Conservation (phyloP, 2,888 invertebrate species). For the Adelognathus sp. region DNA sequence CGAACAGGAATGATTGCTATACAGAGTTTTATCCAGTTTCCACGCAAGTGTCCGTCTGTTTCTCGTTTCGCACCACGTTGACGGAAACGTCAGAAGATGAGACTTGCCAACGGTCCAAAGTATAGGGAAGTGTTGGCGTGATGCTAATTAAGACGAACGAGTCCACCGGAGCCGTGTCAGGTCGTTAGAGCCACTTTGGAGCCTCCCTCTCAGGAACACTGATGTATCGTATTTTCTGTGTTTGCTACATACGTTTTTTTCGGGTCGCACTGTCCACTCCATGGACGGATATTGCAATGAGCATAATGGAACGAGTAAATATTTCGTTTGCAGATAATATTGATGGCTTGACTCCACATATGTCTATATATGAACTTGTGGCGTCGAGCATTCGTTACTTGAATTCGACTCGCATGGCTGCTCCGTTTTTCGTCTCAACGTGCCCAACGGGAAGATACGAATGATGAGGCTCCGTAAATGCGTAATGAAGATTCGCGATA, state of each 20-base stretch:
- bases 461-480: too few relatives aligned
- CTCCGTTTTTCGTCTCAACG: too few relatives aligned
- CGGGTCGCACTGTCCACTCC: background rate
- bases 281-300: background rate
- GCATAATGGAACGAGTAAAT: constrained; percentile 8
- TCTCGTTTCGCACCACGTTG: background rate
- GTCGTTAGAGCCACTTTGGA: constrained; percentile 55
- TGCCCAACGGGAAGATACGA: too few relatives aligned
- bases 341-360: background rate
- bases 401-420: too few relatives aligned
- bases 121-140: constrained; percentile 46
- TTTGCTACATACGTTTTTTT: constrained; percentile 4
- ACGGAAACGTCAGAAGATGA: background rate
- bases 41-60: background rate
- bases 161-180: constrained; percentile 49
- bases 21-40: background rate
- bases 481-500: too few relatives aligned
- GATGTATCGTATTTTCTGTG: constrained; percentile 25
- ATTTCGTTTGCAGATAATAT: background rate
- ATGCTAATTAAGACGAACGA: constrained; percentile 59
- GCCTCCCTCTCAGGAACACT: constrained; percentile 27
- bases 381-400: too few relatives aligned
- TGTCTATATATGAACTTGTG: too few relatives aligned
- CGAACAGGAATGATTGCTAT: too few relatives aligned
- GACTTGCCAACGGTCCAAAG: background rate